Evolutionary conservation across 2,797 vertebrate genomes (phyloP).

Genomic region (Anguilla anguilla): DNA sequence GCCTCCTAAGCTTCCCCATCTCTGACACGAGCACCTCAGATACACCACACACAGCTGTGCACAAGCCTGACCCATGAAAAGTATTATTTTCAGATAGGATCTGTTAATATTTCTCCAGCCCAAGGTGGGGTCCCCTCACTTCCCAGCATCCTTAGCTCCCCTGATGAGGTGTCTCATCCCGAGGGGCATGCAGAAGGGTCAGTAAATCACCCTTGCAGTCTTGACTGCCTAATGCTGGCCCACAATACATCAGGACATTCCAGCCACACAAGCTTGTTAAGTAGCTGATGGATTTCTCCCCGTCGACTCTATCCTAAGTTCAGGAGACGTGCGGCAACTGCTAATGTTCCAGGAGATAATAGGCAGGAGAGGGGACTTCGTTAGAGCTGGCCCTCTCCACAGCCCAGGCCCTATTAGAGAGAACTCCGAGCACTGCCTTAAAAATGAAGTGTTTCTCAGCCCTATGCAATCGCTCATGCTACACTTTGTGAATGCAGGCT

Average conservation of each 20-base stretch:
- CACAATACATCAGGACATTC: neutral
- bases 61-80: neutral
- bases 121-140: neutral
- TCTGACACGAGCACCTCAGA: neutral
- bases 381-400: constrained; percentile 7
- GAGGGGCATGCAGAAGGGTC: constrained; percentile 36
- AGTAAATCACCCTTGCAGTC: constrained; percentile 46
- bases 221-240: constrained; percentile 43
- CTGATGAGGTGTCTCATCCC: constrained; percentile 39
- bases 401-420: constrained; percentile 22
- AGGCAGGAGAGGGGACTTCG: constrained; percentile 4
- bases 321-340: constrained; percentile 18
- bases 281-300: constrained; percentile 51
- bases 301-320: constrained; percentile 21
- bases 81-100: neutral
- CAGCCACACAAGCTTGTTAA: constrained; percentile 51
- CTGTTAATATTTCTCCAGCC: neutral
- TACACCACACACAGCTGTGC: neutral
- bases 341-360: constrained; percentile 8
- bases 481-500: neutral
- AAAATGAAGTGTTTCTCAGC: neutral
- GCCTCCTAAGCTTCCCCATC: neutral
- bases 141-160: constrained; percentile 29
- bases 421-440: neutral
- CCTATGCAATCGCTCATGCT: neutral